Evolutionary conservation across 2,797 vertebrate genomes (phyloP).

Genomic region (Labeo calbasu): DNA sequence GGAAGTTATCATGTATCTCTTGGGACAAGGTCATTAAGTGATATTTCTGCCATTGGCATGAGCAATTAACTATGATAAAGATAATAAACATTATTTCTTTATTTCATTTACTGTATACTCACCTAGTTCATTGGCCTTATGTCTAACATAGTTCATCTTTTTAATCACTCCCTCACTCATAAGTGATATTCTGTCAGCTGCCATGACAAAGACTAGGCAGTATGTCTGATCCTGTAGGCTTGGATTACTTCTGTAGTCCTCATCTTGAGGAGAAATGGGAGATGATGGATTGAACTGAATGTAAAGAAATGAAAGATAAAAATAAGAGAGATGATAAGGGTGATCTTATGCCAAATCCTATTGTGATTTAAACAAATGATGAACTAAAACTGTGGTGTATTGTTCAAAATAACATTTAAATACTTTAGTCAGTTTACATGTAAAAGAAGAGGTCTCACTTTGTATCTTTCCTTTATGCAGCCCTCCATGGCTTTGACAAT

Average conservation of each 20-base stretch:
- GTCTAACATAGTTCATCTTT: background rate
- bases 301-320: too few relatives aligned
- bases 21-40: too few relatives aligned
- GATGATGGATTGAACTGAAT: conserved; percentile 29
- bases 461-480: conserved; percentile 19
- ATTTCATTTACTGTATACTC: background rate
- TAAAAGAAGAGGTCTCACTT: conserved; percentile 11
- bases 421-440: too few relatives aligned
- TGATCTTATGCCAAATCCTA: background rate
- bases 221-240: background rate
- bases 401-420: too few relatives aligned
- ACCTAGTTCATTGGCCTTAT: conserved; percentile 7
- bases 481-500: conserved; percentile 35
- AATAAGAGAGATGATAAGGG: background rate
- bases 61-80: background rate
- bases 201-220: conserved; percentile 36
- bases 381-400: too few relatives aligned
- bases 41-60: too few relatives aligned
- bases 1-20: too few relatives aligned
- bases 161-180: background rate
- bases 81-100: background rate
- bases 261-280: background rate
- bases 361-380: too few relatives aligned
- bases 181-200: conserved; percentile 21
- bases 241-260: conserved; percentile 1